A percentile compares a stretch with the other conserved stretches of the same genome.
Evolutionary conservation across 1,140 invertebrate species (phyloP).

Genomic region (Chironomus striatipennis): DNA sequence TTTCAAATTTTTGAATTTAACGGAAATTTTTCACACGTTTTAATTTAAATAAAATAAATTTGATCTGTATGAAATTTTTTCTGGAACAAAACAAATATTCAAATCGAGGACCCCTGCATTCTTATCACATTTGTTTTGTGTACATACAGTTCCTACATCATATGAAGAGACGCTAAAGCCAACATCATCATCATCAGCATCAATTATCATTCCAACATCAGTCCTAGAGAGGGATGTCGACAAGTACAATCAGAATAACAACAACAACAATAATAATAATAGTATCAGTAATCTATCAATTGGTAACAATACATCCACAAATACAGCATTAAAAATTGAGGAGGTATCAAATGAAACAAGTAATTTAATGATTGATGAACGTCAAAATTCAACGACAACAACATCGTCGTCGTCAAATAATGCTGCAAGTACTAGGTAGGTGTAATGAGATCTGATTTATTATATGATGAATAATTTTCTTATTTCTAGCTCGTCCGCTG

Average conservation of each 20-base stretch:
- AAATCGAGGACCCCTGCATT: too few species aligned
- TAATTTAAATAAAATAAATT: too few species aligned
- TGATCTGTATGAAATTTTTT: too few species aligned
- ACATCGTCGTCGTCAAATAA: background rate
- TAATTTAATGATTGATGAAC: constrained; percentile 12
- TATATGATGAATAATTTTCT: background rate
- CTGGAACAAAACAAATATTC: too few species aligned
- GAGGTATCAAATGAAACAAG: constrained; percentile 16
- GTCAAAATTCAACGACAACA: background rate
- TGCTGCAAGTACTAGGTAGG: background rate
- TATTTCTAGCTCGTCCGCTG: background rate
- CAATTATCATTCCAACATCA: constrained; percentile 16
- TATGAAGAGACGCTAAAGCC: background rate
- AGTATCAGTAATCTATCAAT: background rate
- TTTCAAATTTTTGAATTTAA: too few species aligned
- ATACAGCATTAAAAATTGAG: background rate
- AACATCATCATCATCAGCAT: background rate
- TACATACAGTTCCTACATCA: background rate
- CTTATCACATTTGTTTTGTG: background rate
- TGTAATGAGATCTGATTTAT: background rate
- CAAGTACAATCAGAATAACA: constrained; percentile 8
- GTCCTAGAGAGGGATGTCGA: background rate
- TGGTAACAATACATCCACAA: background rate
- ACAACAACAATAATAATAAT: background rate
- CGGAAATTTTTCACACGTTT: too few species aligned